Percentiles rank a stretch among this genome's conserved stretches.
Evolutionary conservation across 2,888 invertebrate genomes (phyloP).

Genomic region (Pachycephus smyrnensis): DNA sequence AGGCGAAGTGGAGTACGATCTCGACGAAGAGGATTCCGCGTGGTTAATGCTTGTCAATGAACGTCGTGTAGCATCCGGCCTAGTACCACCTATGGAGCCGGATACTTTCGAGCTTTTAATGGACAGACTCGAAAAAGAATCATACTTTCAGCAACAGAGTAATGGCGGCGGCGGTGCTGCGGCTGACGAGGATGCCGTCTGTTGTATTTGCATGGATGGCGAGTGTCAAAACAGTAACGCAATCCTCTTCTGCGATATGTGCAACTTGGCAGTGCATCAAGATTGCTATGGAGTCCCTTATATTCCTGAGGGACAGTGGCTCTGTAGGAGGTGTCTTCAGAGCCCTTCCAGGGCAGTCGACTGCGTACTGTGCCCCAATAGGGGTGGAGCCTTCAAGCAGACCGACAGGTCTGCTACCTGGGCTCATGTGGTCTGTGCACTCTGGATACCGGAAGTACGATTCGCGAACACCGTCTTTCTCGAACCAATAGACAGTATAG

Average conservation of each 20-base stretch:
- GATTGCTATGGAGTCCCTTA: slow-evolving; percentile 99
- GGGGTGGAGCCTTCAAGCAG: slow-evolving; percentile 98
- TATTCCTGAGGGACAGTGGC: slow-evolving; percentile 97
- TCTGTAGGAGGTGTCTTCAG: slow-evolving; percentile 94
- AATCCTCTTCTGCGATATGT: slow-evolving; percentile 99
- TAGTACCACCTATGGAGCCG: slow-evolving; percentile 80
- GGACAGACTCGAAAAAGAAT: slow-evolving; percentile 98
- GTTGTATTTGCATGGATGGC: slow-evolving; percentile 98
- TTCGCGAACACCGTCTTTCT: slow-evolving; percentile 98
- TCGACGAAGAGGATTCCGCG: slow-evolving; percentile 97
- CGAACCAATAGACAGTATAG: slow-evolving; percentile 98
- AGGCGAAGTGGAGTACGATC: slow-evolving; percentile 88
- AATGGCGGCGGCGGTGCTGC: slow-evolving; percentile 78
- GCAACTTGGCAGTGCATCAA: slow-evolving; percentile 98
- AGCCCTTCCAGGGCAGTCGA: slow-evolving; percentile 96
- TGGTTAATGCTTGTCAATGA: slow-evolving; percentile 94
- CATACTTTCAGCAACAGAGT: slow-evolving; percentile 88
- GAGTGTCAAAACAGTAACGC: slow-evolving; percentile 99
- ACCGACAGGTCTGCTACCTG: slow-evolving; percentile 90
- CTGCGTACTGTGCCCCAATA: slow-evolving; percentile 98
- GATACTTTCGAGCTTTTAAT: slow-evolving; percentile 95
- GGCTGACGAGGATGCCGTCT: slow-evolving; percentile 97
- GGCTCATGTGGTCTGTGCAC: slow-evolving; percentile 98
- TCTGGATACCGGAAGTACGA: slow-evolving; percentile 98
- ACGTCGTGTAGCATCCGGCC: slow-evolving; percentile 77